Evolutionary conservation across 2,797 vertebrate species (phyloP), one percentile per base, ranked within the genome.

Genomic region (Hapalemur alaotrensis): DNA sequence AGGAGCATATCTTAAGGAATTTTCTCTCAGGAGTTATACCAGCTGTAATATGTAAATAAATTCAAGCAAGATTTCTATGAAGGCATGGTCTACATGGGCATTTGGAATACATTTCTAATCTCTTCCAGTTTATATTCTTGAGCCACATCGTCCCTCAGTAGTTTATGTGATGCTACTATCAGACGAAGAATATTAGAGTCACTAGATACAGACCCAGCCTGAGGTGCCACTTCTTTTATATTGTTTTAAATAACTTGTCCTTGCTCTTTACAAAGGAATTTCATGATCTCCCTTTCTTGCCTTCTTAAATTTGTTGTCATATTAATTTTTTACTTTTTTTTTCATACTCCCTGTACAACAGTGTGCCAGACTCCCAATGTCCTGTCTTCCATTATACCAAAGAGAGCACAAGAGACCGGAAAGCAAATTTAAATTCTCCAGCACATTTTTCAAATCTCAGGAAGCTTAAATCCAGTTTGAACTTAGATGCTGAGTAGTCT

Each of bases 401-500:
- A 81, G n/a, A 76, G 23, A 86, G 25, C 61, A 18, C 32, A 72
- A 65, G 4, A 43, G 61, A 69, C 10, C 69, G n/a, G 46, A 79
- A 96, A 90, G 78, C 70, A 87, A 81, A 81, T 97, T 95, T 61
- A 30, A 67, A 79, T 84, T 95, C 86, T 89, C 43, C 38, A 35
- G 6, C 35, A 88, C 14, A 75, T 35, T 84, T 84, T 95, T 93
- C 67, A 91, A 88, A 72, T 63, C 57, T 67, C 79, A 75, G n/a
- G 50, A 92, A 87, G 38, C 52, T 89, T 93, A 93, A 96, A 88
- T 95, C 30, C 32, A 79, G 20, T 83, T 93, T 96, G 76, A 95
- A 93, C 25, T 84, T 61, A 88, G 86, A 73, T 4, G 48, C 72
- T 75, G 72, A 69, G n/a, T 50, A 38, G 76, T 72, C 23, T 28